Evolutionary conservation across 2,113 vertebrate genomes (phyloP), one percentile per base, ranked within the genome.

Genomic region (Nothocercus nigrocapillus): DNA sequence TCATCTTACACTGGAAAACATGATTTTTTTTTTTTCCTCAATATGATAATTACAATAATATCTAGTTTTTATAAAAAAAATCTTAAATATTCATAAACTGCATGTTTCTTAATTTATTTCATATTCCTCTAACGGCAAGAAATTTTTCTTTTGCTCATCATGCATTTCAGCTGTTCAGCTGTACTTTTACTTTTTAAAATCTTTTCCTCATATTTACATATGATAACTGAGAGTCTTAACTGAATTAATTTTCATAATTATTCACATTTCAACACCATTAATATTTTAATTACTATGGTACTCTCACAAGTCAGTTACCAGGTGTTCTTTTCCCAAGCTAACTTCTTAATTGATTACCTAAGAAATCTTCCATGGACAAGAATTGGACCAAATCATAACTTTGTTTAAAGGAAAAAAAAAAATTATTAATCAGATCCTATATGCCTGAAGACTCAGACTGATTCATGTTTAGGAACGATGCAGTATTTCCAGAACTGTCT

Each of bases 171-270:
- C 25, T 74, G 24, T n/a, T 83, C 24, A 77, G 45, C 30, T 73
- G 13, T 62, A 28, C 24, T 89, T 82, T 61, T 21, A 53, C 24
- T 27, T 13, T 53, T 53, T 25, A 25, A 13, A 53, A 40, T 88
- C 34, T 84, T 73, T 70, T 56, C 32, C 20, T 73, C 76, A 45
- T 90, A 77, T 74, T 75, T 62, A 34, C 70, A 62, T 64, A 68
- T 45, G 69, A 63, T 54, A 88, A 88, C 63, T 51, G 34, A 77
- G 11, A 40, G 17, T 76, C 38, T 91, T 84, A 89, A 38, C 70
- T 89, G 89, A 74, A 58, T 75, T 75, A 77, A 94, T 97, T 96
- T 95, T 93, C 70, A 91, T 95, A 94, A 94, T 94, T 38, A 53
- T 80, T 47, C 61, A 89, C 75, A 53, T 95, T 96, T 85, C 68